These are phyloP conservation scores for Andrena dorsata DNA, from an alignment of 2,888 invertebrate genomes.

Conservation along the genomic window DNA sequence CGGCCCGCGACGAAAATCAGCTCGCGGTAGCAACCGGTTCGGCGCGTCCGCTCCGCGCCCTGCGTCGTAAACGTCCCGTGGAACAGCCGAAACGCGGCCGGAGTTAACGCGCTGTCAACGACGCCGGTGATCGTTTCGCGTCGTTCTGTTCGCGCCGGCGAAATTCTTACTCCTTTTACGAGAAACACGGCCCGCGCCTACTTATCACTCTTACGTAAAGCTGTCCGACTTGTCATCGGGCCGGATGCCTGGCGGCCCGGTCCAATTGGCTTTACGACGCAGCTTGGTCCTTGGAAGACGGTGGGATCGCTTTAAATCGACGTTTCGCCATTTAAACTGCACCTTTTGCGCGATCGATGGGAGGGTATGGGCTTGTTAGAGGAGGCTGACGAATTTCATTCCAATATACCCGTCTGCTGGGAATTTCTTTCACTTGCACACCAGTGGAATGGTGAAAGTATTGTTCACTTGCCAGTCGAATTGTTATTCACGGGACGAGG, in stretches of 20 bases:
- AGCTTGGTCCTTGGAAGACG: neutral
- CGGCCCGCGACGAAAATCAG: slow-evolving; percentile 49
- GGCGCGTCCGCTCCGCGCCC: slow-evolving; percentile 4
- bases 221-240: slow-evolving; percentile 24
- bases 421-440: too few relatives aligned
- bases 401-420: too few relatives aligned
- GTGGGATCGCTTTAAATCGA: neutral
- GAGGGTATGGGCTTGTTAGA: too few relatives aligned
- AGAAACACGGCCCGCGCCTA: slow-evolving; percentile 21
- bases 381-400: too few relatives aligned
- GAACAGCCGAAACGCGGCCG: slow-evolving; percentile 45
- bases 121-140: slow-evolving; percentile 43
- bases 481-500: slow-evolving; percentile 32
- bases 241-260: slow-evolving; percentile 4
- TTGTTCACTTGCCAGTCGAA: slow-evolving; percentile 15
- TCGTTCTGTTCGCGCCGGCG: slow-evolving; percentile 9
- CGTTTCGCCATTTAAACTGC: neutral
- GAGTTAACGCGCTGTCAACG: slow-evolving; percentile 66
- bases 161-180: slow-evolving; percentile 46
- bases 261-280: slow-evolving; percentile 14
- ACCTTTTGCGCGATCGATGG: neutral
- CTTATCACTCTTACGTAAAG: slow-evolving; percentile 35
- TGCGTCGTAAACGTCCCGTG: slow-evolving; percentile 63
- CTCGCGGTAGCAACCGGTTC: slow-evolving; percentile 68
- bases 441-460: neutral